Base-by-base conservation (phyloP, 2,888 invertebrate genomes). In the Polyommatus icarus region DNA sequence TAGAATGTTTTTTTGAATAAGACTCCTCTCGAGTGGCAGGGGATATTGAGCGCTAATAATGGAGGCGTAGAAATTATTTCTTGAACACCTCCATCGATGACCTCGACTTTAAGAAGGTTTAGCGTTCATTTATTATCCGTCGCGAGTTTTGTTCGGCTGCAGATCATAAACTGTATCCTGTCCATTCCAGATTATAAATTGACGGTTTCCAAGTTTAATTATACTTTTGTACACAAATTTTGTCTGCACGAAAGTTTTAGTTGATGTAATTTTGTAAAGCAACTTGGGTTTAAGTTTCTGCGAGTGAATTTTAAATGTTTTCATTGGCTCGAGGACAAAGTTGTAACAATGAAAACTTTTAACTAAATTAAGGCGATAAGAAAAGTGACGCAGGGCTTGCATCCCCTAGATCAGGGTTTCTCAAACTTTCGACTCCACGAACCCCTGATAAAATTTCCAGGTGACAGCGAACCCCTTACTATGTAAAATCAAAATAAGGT, bases 1-100 rank as follows among this genome's bases (percentile, higher is more conserved):
- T 87, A 89, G 87, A 92, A 92, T 91, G 90, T 89, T 91, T 93
- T 93, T 92, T 93, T 92, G 87, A 89, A 84, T 83, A 84, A 83
- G 83, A 84, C 82, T 81, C 84, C 84, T 86, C 79, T 80, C 80
- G 80, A 79, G 81, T 82, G 84, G 83, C 85, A 86, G 79, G 84
- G 86, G 81, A 90, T 87, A 87, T 85, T 87, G 87, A 87, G 82
- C 88, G 84, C 87, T 88, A 87, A 84, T 81, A 83, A 83, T 84
- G 82, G 82, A 82, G 80, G 82, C 82, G 79, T 84, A 86, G 84
- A 85, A 81, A 78, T 78, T 76, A 76, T 79, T 82, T 82, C 80
- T 76, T 76, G 54, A 76, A 71, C 71, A 75, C 76, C 54, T 61
- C 54, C 71, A 71, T 71, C 67, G 71, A 50, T 79, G 76, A 79